phyloP scores from a whole-genome alignment of 2,797 vertebrate species.

The Trachurus trachurus region DNA sequence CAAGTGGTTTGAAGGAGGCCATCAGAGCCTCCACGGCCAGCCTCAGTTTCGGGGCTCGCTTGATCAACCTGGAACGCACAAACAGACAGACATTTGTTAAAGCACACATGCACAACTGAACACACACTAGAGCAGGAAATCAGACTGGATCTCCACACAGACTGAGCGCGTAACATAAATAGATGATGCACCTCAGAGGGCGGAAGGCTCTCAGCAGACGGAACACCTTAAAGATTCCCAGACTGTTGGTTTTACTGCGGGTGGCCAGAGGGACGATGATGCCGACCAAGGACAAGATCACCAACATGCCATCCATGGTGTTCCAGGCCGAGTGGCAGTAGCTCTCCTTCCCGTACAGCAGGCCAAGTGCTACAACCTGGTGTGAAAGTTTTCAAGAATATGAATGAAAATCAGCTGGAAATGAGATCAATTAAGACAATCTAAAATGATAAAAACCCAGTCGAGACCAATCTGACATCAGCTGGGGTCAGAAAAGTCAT shows the following conservation, averaged over 20 bases:
- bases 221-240: slow-evolving; percentile 89
- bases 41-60: slow-evolving; percentile 91
- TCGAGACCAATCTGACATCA: background rate
- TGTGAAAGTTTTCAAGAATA: background rate
- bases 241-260: slow-evolving; percentile 84
- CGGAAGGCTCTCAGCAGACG: slow-evolving; percentile 90
- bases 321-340: slow-evolving; percentile 93
- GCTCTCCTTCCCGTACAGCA: slow-evolving; percentile 87
- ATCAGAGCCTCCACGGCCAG: slow-evolving; percentile 93
- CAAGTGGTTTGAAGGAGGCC: slow-evolving; percentile 91
- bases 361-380: slow-evolving; percentile 91
- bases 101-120: background rate
- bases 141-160: background rate
- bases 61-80: slow-evolving; percentile 88
- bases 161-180: background rate
- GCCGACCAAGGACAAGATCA: slow-evolving; percentile 90
- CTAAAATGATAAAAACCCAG: background rate
- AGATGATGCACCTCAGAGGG: slow-evolving; percentile 86
- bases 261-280: slow-evolving; percentile 89
- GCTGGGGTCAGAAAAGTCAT: background rate
- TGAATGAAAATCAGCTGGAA: background rate
- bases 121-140: too few relatives aligned
- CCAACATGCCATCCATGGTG: slow-evolving; percentile 89
- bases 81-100: background rate
- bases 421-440: background rate